Base-by-base conservation (phyloP, 2,797 vertebrate genomes). In the Anguilla megastoma region DNA sequence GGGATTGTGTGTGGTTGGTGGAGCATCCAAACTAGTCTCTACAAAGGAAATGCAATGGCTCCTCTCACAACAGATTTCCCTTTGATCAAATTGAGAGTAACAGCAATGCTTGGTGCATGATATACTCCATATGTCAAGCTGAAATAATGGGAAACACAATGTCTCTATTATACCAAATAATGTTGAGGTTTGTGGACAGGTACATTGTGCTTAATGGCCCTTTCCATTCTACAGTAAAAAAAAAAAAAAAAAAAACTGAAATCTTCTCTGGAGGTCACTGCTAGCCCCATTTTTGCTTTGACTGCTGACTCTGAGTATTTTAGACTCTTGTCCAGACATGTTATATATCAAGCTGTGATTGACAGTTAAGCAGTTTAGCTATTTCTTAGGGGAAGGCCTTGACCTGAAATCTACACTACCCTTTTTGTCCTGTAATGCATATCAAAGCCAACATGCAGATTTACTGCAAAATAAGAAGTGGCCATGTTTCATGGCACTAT, bases 301-400 rank as follows among this genome's bases (percentile, higher is more conserved):
- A 92, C 92, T 95, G 95, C 95, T 96, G 96, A 97, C 93, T 95
- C 94, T 93, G 94, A 93, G 94, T 91, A 93, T 94, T 95, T 92
- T 92, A 93, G 94, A 94, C 95, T 93, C 89, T 90, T 94, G 94
- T 93, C 94, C 88, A 85, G 90, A 94, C 93, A 48, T 93, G 94
- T 92, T 91, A 92, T 92, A 90, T 82, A 95, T 91, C 92, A 90
- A 90, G 91, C 7, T 10, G 90, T 95, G 95, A 96, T 95, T 97
- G 96, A 93, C 95, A 96, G 94, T 93, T 94, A 93, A 93, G 95
- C 93, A 93, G 91, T 92, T 90, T 91, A 94, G 41, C 91, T 95
- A 93, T 95, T 93, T 95, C 94, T 94, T 91, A 58, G 90, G 94
- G 91, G 89, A 92, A 93, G 94, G 94, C 95, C 95, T 96, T 95